These are phyloP conservation scores for Drosophila gunungcola DNA, from an alignment of 1,140 invertebrate species.

Conservation along the genomic window DNA sequence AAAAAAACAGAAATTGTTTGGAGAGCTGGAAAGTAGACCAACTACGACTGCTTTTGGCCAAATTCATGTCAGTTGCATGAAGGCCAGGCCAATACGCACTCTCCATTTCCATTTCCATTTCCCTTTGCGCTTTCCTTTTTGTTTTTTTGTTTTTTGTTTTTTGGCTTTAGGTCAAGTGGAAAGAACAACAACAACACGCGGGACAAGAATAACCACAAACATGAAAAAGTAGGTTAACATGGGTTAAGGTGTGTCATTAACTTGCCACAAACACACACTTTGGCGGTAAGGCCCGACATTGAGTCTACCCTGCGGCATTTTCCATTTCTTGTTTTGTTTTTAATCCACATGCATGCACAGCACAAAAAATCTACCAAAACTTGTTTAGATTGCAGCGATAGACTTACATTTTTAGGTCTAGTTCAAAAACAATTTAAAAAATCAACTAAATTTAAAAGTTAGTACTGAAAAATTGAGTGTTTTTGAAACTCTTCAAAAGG, in stretches of 20 bases:
- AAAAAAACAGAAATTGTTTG: no score
- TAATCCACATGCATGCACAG: not conserved
- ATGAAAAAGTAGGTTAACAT: constrained; percentile 64
- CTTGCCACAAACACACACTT: constrained; percentile 28
- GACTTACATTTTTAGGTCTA: no score
- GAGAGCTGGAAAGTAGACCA: constrained; percentile 49
- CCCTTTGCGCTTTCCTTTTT: constrained; percentile 3
- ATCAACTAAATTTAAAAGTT: no score
- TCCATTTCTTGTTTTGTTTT: not conserved
- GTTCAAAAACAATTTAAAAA: no score
- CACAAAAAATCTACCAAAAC: not conserved
- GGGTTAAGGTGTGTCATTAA: constrained; percentile 74
- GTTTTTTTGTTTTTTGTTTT: constrained; percentile 15
- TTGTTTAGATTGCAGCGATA: no score
- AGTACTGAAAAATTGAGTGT: no score
- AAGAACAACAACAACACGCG: constrained; percentile 25
- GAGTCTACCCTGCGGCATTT: constrained; percentile 6
- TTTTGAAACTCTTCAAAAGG: no score
- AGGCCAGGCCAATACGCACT: constrained; percentile 52
- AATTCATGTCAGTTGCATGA: constrained; percentile 74
- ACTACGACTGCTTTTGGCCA: constrained; percentile 18
- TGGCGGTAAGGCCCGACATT: not conserved
- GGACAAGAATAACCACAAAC: constrained; percentile 45
- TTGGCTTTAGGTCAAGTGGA: constrained; percentile 69
- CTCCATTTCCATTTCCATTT: not conserved